Percentiles rank a stretch among this genome's conserved stretches.
Evolutionary conservation across 2,113 vertebrate species (phyloP).

Genomic region (Gasterosteus aculeatus): DNA sequence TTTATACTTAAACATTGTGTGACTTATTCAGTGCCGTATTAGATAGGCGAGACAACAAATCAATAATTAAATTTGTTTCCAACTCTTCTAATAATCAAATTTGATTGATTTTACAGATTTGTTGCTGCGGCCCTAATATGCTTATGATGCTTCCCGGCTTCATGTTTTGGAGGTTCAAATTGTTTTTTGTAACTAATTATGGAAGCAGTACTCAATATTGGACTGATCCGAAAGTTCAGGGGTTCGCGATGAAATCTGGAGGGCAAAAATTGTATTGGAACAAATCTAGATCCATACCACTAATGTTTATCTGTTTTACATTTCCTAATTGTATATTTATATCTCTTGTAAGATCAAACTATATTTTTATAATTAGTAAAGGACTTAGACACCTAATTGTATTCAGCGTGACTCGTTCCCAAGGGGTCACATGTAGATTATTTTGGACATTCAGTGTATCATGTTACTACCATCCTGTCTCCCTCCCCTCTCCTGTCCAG

Average conservation of each 20-base stretch:
- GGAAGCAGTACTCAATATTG: not conserved
- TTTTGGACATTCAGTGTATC: not conserved
- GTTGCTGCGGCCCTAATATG: not conserved
- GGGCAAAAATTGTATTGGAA: not conserved
- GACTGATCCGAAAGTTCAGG: not conserved
- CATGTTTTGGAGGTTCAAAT: not conserved
- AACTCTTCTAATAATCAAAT: no score
- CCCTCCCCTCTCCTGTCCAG: slow-evolving; percentile 68
- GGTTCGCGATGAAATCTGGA: not conserved
- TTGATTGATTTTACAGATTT: no score
- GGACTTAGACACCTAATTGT: not conserved
- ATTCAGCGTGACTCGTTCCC: not conserved
- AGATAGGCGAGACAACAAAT: no score
- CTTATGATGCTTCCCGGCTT: not conserved
- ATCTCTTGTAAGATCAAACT: not conserved
- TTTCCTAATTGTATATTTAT: not conserved
- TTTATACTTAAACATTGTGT: no score
- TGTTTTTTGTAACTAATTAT: not conserved
- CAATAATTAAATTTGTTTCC: no score
- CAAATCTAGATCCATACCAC: not conserved
- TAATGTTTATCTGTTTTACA: not conserved
- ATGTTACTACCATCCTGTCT: not conserved
- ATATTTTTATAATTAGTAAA: not conserved
- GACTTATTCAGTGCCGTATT: no score
- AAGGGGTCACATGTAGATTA: not conserved